Conservation (phyloP, 2,113 vertebrate genomes). For the Platycercus adscitus region DNA sequence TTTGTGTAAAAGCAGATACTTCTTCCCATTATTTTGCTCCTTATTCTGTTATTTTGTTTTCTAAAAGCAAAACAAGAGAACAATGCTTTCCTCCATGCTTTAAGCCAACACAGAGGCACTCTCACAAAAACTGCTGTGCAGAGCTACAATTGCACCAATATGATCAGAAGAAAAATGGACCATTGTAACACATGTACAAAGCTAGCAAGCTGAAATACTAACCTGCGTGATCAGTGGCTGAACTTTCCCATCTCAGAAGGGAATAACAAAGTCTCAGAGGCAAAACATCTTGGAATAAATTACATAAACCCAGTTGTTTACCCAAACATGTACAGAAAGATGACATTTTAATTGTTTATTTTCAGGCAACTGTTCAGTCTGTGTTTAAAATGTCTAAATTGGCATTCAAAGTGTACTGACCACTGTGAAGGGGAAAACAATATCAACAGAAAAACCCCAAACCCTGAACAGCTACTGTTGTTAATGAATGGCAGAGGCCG, state of each 20-base stretch:
- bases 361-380: not conserved
- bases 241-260: not conserved
- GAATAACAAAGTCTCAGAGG: not conserved
- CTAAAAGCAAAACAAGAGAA: not conserved
- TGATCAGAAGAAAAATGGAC: not conserved
- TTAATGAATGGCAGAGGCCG: not conserved
- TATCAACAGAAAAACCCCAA: not conserved
- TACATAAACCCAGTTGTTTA: not conserved
- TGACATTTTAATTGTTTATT: not conserved
- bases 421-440: not conserved
- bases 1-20: not conserved
- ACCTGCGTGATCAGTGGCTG: not conserved
- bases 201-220: not conserved
- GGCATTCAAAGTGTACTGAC: not conserved
- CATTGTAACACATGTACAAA: not conserved
- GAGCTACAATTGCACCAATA: not conserved
- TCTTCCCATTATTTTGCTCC: not conserved
- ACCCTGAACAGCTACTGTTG: not conserved
- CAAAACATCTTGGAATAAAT: not conserved
- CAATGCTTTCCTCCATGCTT: not conserved
- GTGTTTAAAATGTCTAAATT: not conserved
- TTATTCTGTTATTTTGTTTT: not conserved
- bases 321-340: not conserved
- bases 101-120: not conserved
- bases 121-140: not conserved